phyloP scores from a whole-genome alignment of 1,140 invertebrate species.

The Cherax quadricarinatus region DNA sequence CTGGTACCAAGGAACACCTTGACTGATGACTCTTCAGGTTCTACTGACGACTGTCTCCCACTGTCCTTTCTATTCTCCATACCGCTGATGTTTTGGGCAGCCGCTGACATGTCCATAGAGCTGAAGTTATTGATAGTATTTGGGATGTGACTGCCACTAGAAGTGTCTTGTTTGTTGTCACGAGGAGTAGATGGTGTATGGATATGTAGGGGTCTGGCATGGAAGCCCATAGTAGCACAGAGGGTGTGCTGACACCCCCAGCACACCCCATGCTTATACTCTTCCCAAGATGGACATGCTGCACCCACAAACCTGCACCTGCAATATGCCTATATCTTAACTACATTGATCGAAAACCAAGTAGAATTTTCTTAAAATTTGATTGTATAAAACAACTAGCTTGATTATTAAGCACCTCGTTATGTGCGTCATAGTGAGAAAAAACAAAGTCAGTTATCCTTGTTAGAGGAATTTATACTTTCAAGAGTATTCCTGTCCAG shows the following conservation, averaged over 20 bases:
- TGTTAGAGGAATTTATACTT: no score
- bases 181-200: not conserved
- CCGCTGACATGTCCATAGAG: no score
- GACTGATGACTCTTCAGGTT: not conserved
- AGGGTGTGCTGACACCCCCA: conserved; percentile 27
- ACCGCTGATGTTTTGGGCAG: not conserved
- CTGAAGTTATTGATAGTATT: no score
- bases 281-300: conserved; percentile 32
- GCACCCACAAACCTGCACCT: conserved; percentile 49
- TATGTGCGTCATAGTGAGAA: no score
- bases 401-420: no score
- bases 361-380: no score
- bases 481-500: no score
- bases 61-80: not conserved
- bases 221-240: conserved; percentile 38
- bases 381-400: no score
- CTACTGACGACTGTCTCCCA: not conserved
- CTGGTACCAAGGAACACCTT: conserved; percentile 44
- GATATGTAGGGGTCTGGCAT: not conserved
- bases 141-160: not conserved
- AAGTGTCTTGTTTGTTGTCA: not conserved
- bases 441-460: no score
- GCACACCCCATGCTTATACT: conserved; percentile 28
- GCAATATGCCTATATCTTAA: not conserved
- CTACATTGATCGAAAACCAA: no score